Evolutionary conservation across 2,888 invertebrate genomes (phyloP).

Genomic region (Ecdyonurus torrentis): DNA sequence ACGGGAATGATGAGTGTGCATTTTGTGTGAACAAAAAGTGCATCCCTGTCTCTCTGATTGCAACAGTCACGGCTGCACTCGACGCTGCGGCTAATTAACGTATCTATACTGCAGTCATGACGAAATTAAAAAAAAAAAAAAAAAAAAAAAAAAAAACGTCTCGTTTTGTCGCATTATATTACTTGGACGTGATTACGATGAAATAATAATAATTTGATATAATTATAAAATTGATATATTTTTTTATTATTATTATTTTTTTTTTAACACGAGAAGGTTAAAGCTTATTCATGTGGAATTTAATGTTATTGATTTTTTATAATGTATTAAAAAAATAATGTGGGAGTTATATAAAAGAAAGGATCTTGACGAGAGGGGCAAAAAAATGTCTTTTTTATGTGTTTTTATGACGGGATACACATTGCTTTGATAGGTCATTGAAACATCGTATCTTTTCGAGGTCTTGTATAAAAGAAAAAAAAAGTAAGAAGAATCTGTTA

Average conservation of each 20-base stretch:
- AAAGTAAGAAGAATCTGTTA: no score
- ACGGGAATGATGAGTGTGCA: not conserved
- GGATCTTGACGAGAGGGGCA: no score
- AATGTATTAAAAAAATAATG: not conserved
- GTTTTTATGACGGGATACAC: not conserved
- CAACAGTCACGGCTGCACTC: not conserved
- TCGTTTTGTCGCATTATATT: no score
- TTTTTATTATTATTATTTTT: no score
- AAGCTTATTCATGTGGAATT: not conserved
- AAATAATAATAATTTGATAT: no score
- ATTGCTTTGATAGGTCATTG: not conserved
- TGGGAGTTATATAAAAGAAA: not conserved
- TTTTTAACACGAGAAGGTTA: no score
- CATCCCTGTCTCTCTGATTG: not conserved
- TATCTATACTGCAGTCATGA: not conserved
- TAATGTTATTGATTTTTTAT: not conserved
- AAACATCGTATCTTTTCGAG: not conserved
- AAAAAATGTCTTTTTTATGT: not conserved
- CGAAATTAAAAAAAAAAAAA: not conserved
- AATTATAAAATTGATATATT: no score
- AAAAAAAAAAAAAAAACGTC: no score
- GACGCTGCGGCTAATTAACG: not conserved
- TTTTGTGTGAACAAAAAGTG: not conserved
- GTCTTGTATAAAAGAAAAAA: not conserved
- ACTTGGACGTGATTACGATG: no score